Evolutionary conservation across 92 coral and sea anemone species (phyloP).

Genomic region (Hydrozoanthus gracilis): DNA sequence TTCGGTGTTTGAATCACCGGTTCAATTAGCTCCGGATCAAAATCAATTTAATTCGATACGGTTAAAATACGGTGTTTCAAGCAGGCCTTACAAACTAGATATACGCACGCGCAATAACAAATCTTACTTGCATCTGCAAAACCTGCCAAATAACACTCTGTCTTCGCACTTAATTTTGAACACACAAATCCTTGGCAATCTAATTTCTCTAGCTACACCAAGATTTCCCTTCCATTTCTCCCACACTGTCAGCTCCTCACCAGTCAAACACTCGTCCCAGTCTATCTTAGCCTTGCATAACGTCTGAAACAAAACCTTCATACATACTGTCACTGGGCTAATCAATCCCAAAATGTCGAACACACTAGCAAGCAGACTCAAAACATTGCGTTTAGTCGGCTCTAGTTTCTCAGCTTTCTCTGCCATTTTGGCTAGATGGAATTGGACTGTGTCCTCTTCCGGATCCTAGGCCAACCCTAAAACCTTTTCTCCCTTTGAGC

Average conservation of each 20-base stretch:
- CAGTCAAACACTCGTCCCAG: slow-evolving; percentile 52
- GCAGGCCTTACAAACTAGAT: slow-evolving; percentile 53
- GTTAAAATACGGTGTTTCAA: too few relatives aligned
- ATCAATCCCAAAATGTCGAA: slow-evolving; percentile 58
- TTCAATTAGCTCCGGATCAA: too few relatives aligned
- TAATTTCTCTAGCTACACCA: slow-evolving; percentile 34
- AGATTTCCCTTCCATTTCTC: slow-evolving; percentile 56
- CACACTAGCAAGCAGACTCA: slow-evolving; percentile 50
- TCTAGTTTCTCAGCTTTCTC: slow-evolving; percentile 16
- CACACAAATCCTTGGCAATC: slow-evolving; percentile 42
- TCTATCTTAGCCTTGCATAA: slow-evolving; percentile 14
- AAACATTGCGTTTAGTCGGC: slow-evolving; percentile 45
- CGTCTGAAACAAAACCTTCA: slow-evolving; percentile 53
- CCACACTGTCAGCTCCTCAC: slow-evolving; percentile 35
- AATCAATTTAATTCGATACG: too few relatives aligned
- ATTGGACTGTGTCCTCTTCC: not conserved
- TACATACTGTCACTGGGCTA: slow-evolving; percentile 43
- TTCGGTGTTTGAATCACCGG: too few relatives aligned
- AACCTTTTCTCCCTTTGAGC: slow-evolving; percentile 1
- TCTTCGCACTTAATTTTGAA: slow-evolving; percentile 2
- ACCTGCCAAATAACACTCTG: slow-evolving; percentile 54
- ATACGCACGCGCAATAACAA: slow-evolving; percentile 60
- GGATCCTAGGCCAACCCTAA: slow-evolving; percentile 13
- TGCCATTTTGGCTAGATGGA: slow-evolving; percentile 4
- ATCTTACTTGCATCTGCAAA: slow-evolving; percentile 60